Evolutionary conservation across 1,140 invertebrate species (phyloP).

Genomic region (Microvelia longipes): DNA sequence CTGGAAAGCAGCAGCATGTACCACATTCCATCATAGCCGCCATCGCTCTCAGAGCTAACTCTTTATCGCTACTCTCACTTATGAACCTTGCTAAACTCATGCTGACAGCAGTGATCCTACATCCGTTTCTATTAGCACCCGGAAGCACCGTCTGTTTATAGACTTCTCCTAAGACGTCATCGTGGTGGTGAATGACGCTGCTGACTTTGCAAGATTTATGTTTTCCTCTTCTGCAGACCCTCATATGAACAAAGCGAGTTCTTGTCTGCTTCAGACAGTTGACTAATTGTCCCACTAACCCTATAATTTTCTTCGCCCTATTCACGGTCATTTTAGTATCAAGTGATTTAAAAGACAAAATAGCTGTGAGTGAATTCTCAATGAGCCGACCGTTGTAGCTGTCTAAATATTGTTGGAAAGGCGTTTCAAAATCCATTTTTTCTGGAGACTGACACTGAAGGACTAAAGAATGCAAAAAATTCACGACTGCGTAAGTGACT

Average conservation of each 20-base stretch:
- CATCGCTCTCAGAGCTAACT: slow-evolving; percentile 35
- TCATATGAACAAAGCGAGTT: slow-evolving; percentile 38
- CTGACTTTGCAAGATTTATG: slow-evolving; percentile 36
- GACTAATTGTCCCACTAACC: slow-evolving; percentile 40
- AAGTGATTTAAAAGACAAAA: slow-evolving; percentile 34
- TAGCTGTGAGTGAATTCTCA: slow-evolving; percentile 38
- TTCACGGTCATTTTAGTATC: slow-evolving; percentile 31
- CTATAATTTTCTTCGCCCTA: slow-evolving; percentile 38
- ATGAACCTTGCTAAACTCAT: slow-evolving; percentile 37
- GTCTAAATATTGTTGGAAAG: slow-evolving; percentile 42
- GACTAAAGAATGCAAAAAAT: slow-evolving; percentile 41
- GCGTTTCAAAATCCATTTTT: slow-evolving; percentile 40
- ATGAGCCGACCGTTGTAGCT: slow-evolving; percentile 41
- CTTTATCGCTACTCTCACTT: slow-evolving; percentile 29
- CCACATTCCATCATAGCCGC: slow-evolving; percentile 39
- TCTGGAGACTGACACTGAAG: slow-evolving; percentile 35
- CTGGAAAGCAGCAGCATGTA: slow-evolving; percentile 47
- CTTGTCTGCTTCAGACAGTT: slow-evolving; percentile 39
- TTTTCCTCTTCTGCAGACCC: slow-evolving; percentile 33
- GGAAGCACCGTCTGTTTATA: slow-evolving; percentile 27
- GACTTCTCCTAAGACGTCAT: slow-evolving; percentile 36
- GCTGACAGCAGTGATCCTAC: slow-evolving; percentile 41
- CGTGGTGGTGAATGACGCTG: slow-evolving; percentile 38
- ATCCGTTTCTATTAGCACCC: slow-evolving; percentile 26
- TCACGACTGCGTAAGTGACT: slow-evolving; percentile 39